These are phyloP conservation scores for Dastarcus helophoroides DNA, from an alignment of 2,888 invertebrate genomes.

Conservation along the genomic window DNA sequence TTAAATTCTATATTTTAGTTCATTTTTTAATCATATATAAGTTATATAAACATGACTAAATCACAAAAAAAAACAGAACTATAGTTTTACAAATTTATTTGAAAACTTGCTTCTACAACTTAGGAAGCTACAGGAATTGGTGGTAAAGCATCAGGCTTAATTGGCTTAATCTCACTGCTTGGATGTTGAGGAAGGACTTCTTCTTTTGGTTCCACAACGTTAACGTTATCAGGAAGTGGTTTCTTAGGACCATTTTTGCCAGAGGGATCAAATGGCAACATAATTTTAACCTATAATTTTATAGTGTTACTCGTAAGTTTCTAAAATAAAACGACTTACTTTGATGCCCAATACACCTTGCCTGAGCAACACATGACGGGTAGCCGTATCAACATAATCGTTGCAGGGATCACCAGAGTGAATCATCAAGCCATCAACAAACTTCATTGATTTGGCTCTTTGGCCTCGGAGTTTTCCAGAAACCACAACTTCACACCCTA, in stretches of 20 bases:
- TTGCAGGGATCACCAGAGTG: slow-evolving; percentile 98
- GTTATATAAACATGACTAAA: too few relatives aligned
- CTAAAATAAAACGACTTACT: slow-evolving; percentile 50
- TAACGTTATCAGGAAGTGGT: slow-evolving; percentile 95
- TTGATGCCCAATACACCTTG: slow-evolving; percentile 72
- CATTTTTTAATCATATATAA: too few relatives aligned
- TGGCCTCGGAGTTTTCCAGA: slow-evolving; percentile 98
- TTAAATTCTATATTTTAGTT: too few relatives aligned
- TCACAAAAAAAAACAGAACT: too few relatives aligned
- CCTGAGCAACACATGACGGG: slow-evolving; percentile 91
- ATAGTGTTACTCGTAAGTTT: slow-evolving; percentile 20
- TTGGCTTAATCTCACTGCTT: slow-evolving; percentile 62
- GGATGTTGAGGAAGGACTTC: slow-evolving; percentile 66
- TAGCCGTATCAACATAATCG: slow-evolving; percentile 97
- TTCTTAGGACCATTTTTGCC: slow-evolving; percentile 97
- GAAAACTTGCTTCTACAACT: too few relatives aligned
- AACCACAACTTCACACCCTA: slow-evolving; percentile 95
- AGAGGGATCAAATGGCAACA: slow-evolving; percentile 96
- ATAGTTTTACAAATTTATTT: too few relatives aligned
- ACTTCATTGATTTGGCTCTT: slow-evolving; percentile 99
- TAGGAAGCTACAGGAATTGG: too few relatives aligned
- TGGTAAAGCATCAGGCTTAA: slow-evolving; percentile 48
- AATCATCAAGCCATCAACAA: slow-evolving; percentile 99
- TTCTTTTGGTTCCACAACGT: slow-evolving; percentile 95
- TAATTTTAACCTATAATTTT: slow-evolving; percentile 71